Conservation (phyloP, 92 coral and sea anemone genomes). For the Umimayanthus chanpuru region DNA sequence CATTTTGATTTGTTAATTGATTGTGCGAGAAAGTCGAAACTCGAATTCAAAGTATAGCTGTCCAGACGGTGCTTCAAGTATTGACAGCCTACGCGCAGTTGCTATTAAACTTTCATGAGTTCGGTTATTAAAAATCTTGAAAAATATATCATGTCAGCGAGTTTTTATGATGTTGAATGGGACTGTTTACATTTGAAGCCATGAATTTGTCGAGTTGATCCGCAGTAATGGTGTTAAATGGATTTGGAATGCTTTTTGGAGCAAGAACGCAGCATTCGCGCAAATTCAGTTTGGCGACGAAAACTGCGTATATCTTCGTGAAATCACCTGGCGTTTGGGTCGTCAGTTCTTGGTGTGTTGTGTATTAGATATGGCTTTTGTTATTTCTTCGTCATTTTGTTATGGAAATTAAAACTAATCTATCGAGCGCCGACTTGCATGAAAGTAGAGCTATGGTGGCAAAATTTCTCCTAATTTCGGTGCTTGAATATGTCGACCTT, state of each 20-base stretch:
- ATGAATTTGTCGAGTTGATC: constrained; percentile 36
- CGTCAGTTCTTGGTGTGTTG: constrained; percentile 68
- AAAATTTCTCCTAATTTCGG: background rate
- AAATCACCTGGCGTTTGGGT: constrained; percentile 68
- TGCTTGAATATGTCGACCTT: background rate
- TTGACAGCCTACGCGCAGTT: constrained; percentile 59
- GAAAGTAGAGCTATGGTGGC: background rate
- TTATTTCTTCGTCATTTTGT: constrained; percentile 72
- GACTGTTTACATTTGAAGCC: constrained; percentile 65
- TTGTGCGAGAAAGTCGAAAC: constrained; percentile 30
- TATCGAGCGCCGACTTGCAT: constrained; percentile 10
- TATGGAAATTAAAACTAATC: constrained; percentile 67
- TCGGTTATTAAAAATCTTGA: constrained; percentile 79
- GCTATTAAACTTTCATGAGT: constrained; percentile 86
- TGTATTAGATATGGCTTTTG: constrained; percentile 67
- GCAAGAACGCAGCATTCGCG: constrained; percentile 25
- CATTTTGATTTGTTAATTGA: constrained; percentile 34
- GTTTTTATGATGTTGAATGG: constrained; percentile 59
- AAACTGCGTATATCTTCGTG: constrained; percentile 34
- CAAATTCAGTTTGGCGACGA: constrained; percentile 19
- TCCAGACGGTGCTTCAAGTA: constrained; percentile 33
- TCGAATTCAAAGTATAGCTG: constrained; percentile 17
- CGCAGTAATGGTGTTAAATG: constrained; percentile 25
- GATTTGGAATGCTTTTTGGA: constrained; percentile 30
- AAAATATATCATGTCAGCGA: constrained; percentile 75